Percentiles rank a stretch among this genome's conserved stretches.
phyloP scores from a whole-genome alignment of 2,888 invertebrate species.

The Parochlus steinenii region DNA sequence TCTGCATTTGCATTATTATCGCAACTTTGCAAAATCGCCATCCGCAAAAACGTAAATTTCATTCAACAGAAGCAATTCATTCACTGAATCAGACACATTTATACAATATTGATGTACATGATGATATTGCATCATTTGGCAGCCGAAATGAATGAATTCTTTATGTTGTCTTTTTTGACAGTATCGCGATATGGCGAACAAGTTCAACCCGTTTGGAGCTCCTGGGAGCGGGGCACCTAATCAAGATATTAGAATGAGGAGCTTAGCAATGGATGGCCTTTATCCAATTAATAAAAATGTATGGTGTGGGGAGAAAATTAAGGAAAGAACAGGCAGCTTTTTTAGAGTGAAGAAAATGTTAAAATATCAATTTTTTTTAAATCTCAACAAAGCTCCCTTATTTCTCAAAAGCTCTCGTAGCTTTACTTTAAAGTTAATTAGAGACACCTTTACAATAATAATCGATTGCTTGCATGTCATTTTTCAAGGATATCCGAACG shows the following conservation, averaged over 20 bases:
- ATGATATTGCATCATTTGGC: conserved; percentile 15
- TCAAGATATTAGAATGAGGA: conserved; percentile 44
- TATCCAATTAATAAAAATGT: conserved; percentile 42
- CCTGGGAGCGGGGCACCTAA: conserved; percentile 62
- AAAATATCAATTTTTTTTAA: neutral
- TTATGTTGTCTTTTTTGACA: no score
- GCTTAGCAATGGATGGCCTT: conserved; percentile 47
- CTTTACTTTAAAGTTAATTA: neutral
- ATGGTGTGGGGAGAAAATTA: conserved; percentile 11
- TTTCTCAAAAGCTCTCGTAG: neutral
- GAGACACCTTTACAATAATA: conserved; percentile 1
- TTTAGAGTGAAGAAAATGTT: neutral
- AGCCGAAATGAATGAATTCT: conserved; percentile 28
- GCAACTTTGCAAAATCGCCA: no score
- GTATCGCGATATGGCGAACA: conserved; percentile 47
- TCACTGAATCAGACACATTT: conserved; percentile 13
- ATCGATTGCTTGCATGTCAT: no score
- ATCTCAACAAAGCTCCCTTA: no score
- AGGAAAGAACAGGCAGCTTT: neutral
- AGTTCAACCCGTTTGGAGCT: conserved; percentile 64
- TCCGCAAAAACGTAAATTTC: no score
- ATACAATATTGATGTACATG: conserved; percentile 14
- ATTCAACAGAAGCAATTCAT: no score
- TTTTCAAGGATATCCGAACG: no score
- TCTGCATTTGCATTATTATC: no score